phyloP scores from a whole-genome alignment of 2,888 invertebrate species.

The Emmelina monodactyla region DNA sequence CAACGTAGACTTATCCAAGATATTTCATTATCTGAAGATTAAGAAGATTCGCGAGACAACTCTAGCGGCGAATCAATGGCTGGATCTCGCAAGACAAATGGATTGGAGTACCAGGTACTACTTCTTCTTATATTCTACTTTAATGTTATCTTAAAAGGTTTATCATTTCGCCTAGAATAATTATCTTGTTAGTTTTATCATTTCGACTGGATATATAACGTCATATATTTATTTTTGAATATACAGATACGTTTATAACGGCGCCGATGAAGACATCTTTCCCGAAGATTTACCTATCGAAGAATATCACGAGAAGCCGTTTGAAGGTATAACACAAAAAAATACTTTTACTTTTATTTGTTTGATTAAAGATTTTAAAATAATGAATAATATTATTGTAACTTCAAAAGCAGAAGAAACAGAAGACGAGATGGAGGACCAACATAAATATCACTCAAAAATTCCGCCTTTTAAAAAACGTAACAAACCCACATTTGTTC shows the following conservation, averaged over 20 bases:
- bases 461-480: too few species aligned
- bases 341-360: not conserved
- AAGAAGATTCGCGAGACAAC: constrained; percentile 48
- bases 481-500: too few species aligned
- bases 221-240: not conserved
- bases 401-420: too few species aligned
- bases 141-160: not conserved
- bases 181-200: not conserved
- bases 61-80: constrained; percentile 60
- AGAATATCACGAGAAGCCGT: constrained; percentile 19
- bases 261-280: constrained; percentile 45
- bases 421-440: too few species aligned
- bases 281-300: constrained; percentile 36
- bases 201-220: not conserved
- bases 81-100: constrained; percentile 54
- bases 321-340: not conserved
- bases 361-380: not conserved
- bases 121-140: not conserved
- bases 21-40: constrained; percentile 68
- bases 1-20: constrained; percentile 64
- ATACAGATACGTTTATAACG: constrained; percentile 42
- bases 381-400: too few species aligned
- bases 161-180: too few species aligned
- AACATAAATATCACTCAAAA: too few species aligned
- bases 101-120: constrained; percentile 59